Conservation (phyloP, 2,797 vertebrate species). For the Kryptopterus vitreolus region DNA sequence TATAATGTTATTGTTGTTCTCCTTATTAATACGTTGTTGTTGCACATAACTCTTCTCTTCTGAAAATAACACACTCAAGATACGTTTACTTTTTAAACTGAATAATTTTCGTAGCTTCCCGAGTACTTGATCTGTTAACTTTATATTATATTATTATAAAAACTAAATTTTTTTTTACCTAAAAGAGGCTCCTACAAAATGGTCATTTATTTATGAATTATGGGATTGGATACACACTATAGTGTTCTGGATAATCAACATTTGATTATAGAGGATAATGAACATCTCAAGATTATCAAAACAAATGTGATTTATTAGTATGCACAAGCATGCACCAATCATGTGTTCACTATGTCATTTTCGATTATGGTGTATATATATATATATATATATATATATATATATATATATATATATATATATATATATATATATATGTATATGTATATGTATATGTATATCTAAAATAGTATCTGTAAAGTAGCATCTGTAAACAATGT, state of each 20-base stretch:
- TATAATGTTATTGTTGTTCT: background rate
- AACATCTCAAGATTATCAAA: background rate
- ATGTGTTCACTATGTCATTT: background rate
- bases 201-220: background rate
- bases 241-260: too few species aligned
- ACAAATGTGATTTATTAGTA: background rate
- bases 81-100: too few species aligned
- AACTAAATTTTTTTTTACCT: too few species aligned
- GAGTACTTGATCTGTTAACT: too few species aligned
- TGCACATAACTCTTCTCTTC: background rate
- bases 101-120: too few species aligned
- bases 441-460: background rate
- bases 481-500: background rate
- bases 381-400: background rate
- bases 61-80: background rate
- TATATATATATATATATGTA: background rate
- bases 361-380: background rate
- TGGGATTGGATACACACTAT: background rate
- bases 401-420: background rate
- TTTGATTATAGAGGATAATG: too few species aligned
- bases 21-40: background rate
- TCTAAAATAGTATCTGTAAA: background rate
- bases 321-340: background rate
- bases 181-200: too few species aligned
- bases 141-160: too few species aligned